Evolutionary conservation across 2,113 vertebrate species (phyloP).

Genomic region (Carlito syrichta): DNA sequence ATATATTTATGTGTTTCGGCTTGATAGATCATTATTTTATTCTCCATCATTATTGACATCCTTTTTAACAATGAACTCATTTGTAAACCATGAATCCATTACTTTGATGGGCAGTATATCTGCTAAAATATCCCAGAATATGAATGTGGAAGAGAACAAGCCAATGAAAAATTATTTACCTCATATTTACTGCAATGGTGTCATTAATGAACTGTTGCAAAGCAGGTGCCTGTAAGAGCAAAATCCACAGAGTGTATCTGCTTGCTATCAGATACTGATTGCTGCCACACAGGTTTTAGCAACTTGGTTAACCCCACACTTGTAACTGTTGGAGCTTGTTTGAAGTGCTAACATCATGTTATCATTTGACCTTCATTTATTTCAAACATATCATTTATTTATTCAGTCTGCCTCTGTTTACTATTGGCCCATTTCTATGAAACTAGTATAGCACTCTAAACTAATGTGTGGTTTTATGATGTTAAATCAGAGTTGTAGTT

Average conservation of each 20-base stretch:
- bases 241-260: neutral
- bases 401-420: neutral
- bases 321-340: neutral
- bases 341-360: neutral
- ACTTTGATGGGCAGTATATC: neutral
- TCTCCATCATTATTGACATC: neutral
- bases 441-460: neutral
- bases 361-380: neutral
- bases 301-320: neutral
- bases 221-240: neutral
- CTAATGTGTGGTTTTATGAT: neutral
- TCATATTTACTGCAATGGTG: neutral
- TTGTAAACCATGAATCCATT: neutral
- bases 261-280: neutral
- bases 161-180: neutral
- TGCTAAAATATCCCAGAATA: neutral
- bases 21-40: neutral
- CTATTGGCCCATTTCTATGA: neutral
- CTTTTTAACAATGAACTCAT: neutral
- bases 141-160: neutral
- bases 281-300: neutral
- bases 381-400: neutral
- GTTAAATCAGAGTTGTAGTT: constrained; percentile 19
- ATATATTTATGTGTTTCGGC: neutral
- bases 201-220: neutral